These are phyloP conservation scores for Holotrichia oblita DNA, from an alignment of 1,140 invertebrate genomes.

Conservation along the genomic window DNA sequence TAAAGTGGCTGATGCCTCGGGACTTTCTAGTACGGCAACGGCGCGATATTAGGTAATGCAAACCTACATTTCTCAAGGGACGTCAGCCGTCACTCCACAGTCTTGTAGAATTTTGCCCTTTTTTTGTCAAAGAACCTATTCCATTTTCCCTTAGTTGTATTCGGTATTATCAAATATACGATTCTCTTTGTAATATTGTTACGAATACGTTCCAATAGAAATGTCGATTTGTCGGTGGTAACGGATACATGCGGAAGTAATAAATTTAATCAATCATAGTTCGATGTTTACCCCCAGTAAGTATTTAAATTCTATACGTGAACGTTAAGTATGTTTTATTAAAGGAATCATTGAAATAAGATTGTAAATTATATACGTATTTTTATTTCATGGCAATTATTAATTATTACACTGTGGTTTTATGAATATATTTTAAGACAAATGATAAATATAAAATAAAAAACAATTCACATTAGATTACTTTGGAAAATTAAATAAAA, in stretches of 20 bases:
- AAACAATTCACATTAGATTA: too few relatives aligned
- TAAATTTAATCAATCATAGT: too few relatives aligned
- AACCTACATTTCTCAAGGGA: conserved; percentile 2
- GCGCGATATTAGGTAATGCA: conserved; percentile 24
- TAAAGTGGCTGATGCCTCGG: conserved; percentile 6
- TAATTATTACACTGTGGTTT: too few relatives aligned
- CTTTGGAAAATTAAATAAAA: too few relatives aligned
- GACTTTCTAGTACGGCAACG: not conserved
- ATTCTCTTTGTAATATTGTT: conserved; percentile 20
- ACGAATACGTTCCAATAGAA: not conserved
- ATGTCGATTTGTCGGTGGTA: not conserved
- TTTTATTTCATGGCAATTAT: too few relatives aligned
- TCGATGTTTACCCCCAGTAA: too few relatives aligned
- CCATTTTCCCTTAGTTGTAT: not conserved
- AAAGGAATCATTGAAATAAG: too few relatives aligned
- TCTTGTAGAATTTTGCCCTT: not conserved
- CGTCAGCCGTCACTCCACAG: not conserved
- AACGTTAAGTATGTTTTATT: too few relatives aligned
- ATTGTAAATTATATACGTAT: too few relatives aligned
- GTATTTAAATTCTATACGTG: too few relatives aligned
- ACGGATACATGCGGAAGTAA: not conserved
- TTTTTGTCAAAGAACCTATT: conserved; percentile 21
- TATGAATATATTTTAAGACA: too few relatives aligned
- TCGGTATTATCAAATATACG: conserved; percentile 29
- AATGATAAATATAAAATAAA: too few relatives aligned